Conservation (phyloP, 1,140 invertebrate genomes). For the Lerema accius region DNA sequence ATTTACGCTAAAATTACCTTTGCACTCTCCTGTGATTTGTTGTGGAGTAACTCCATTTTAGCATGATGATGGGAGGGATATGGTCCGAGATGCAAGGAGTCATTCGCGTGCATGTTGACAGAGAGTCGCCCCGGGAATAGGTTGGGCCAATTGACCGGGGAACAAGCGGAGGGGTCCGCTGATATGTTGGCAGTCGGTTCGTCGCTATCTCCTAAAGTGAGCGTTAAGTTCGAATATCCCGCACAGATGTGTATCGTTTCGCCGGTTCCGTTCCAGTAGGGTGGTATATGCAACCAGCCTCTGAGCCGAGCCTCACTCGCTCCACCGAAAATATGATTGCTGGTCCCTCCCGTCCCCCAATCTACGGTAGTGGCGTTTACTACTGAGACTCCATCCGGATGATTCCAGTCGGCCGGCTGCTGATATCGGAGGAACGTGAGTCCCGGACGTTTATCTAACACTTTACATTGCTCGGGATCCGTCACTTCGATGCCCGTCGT, state of each 20-base stretch:
- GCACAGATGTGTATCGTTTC: slow-evolving; percentile 89
- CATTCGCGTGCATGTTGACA: slow-evolving; percentile 88
- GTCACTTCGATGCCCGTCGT: slow-evolving; percentile 91
- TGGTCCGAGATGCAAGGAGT: slow-evolving; percentile 77
- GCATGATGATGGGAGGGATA: slow-evolving; percentile 86
- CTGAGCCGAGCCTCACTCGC: slow-evolving; percentile 89
- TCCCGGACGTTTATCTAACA: slow-evolving; percentile 92
- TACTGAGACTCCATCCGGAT: slow-evolving; percentile 93
- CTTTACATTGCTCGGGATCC: slow-evolving; percentile 89
- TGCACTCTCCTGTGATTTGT: slow-evolving; percentile 87
- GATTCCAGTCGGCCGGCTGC: slow-evolving; percentile 91
- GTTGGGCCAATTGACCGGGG: slow-evolving; percentile 83
- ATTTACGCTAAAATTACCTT: slow-evolving; percentile 81
- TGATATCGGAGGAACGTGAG: slow-evolving; percentile 94
- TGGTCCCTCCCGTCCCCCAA: slow-evolving; percentile 87
- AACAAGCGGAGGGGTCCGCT: slow-evolving; percentile 86
- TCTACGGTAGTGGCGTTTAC: slow-evolving; percentile 93
- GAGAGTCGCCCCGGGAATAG: slow-evolving; percentile 83
- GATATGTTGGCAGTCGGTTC: slow-evolving; percentile 84
- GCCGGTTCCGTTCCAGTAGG: slow-evolving; percentile 86
- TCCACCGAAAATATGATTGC: slow-evolving; percentile 86
- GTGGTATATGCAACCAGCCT: slow-evolving; percentile 91
- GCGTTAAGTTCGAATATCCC: slow-evolving; percentile 79
- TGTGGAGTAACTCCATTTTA: slow-evolving; percentile 91
- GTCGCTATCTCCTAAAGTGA: slow-evolving; percentile 51